These are phyloP conservation scores for Sitta carolinensis DNA, from an alignment of 2,797 vertebrate genomes.

Conservation along the genomic window DNA sequence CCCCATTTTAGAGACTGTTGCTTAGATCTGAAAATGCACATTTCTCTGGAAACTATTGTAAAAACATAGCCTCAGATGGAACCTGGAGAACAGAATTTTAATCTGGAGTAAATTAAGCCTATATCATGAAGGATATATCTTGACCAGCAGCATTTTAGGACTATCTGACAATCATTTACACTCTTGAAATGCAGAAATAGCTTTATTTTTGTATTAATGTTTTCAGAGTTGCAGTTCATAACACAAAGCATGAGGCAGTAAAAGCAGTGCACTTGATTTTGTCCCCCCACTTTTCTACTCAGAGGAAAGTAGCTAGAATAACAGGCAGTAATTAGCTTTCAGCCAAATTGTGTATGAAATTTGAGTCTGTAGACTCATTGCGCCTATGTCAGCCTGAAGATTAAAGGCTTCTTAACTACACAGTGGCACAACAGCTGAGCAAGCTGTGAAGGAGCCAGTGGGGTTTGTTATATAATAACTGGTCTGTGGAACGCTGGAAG, in stretches of 20 bases:
- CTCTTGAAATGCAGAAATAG: background rate
- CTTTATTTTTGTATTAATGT: background rate
- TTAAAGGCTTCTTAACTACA: slow-evolving; percentile 47
- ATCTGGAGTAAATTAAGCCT: background rate
- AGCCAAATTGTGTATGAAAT: slow-evolving; percentile 20
- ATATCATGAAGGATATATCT: background rate
- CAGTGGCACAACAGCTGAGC: slow-evolving; percentile 9
- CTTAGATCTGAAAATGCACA: background rate
- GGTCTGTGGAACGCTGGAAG: background rate
- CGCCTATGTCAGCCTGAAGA: slow-evolving; percentile 13
- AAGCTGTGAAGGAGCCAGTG: slow-evolving; percentile 6
- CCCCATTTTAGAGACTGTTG: background rate
- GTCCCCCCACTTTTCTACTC: background rate
- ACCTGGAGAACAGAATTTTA: background rate
- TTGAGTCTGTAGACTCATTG: background rate
- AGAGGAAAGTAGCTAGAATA: background rate
- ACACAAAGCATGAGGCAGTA: background rate
- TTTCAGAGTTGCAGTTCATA: background rate
- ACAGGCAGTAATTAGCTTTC: slow-evolving; percentile 25
- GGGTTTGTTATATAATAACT: background rate
- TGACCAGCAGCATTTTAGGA: background rate
- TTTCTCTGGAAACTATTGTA: background rate
- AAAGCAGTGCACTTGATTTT: background rate
- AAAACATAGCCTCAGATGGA: background rate
- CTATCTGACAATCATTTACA: background rate